Evolutionary conservation across 2,888 invertebrate species (phyloP), one percentile per base, ranked within the genome.

Genomic region (Oscheius sp.): DNA sequence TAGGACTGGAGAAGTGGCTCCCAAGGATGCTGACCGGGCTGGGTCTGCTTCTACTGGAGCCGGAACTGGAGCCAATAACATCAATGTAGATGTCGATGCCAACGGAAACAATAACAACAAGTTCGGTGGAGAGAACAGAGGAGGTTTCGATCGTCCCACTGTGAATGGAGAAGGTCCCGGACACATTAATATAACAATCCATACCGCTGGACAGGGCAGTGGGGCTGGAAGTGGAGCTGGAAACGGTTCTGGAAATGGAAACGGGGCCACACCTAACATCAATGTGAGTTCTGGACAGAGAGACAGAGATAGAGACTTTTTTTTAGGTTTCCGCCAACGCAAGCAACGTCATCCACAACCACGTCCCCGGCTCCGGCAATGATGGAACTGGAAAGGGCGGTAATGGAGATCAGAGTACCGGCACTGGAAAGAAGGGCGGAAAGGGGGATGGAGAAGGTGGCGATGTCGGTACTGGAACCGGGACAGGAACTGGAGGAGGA

Each of bases 101-200:
- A 74, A 58, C 42, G 76, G 74, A 21, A 70, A 47, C 53, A 79
- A 74, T 59, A 77, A 82, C 63, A 74, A 73, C 74, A 48, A 75
- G 29, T 48, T 65, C 11, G 13, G 47, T 13, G 66, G 48, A 70
- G 63, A 35, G 48, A 29, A 21, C 33, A 11, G 57, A 3, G 65
- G 65, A 13, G 74, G 74, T 21, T 74, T 74, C 35, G 50, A 58
- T 47, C 51, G 74, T 29, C 68, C 58, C n/a, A 74, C 74, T 32
- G 74, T 74, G 11, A 59, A 59, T 42, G 70, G 70, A 42, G 70
- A 70, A 47, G 33, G 29, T 2, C 70, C 72, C 59, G 78, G 78
- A 42, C 78, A 76, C 63, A 80, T 82, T 62, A 80, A 82, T 33
- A 79, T 82, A 13, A 77, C 65, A 0, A 75, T 80, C 10, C 79